A percentile compares a stretch with the other conserved stretches of the same genome.
These are phyloP conservation scores for Gyrodactylus bullatarudis DNA, from an alignment of 1,140 invertebrate species.

Conservation along the genomic window DNA sequence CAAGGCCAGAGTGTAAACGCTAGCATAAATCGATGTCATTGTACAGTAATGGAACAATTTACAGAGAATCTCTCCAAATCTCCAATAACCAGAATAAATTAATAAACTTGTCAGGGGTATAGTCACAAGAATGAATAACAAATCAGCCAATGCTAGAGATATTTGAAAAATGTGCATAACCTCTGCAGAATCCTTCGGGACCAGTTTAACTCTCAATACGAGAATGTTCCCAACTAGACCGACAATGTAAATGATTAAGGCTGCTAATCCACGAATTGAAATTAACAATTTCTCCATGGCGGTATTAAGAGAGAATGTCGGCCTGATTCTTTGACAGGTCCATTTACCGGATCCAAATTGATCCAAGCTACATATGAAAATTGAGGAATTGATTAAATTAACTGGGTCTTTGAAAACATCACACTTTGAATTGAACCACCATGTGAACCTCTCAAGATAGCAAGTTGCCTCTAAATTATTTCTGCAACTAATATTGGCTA, in stretches of 20 bases:
- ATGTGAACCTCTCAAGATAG: too few species aligned
- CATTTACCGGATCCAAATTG: too few species aligned
- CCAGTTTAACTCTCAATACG: conserved; percentile 41
- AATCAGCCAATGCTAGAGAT: conserved; percentile 30
- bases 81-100: conserved; percentile 29
- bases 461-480: too few species aligned
- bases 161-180: conserved; percentile 56
- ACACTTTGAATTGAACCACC: too few species aligned
- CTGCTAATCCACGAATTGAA: not conserved
- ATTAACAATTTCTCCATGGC: too few species aligned
- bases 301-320: too few species aligned
- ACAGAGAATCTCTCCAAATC: conserved; percentile 57
- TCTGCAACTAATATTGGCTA: too few species aligned
- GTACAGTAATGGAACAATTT: conserved; percentile 38
- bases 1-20: conserved; percentile 61
- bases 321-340: too few species aligned
- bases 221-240: conserved; percentile 53
- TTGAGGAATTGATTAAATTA: too few species aligned
- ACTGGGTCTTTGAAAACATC: too few species aligned
- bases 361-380: too few species aligned
- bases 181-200: conserved; percentile 55
- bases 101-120: conserved; percentile 18
- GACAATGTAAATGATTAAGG: conserved; percentile 35
- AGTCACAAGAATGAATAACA: conserved; percentile 70
- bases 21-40: conserved; percentile 50